phyloP scores from a whole-genome alignment of 1,140 invertebrate genomes.

The Drosophila prosaltans region DNA sequence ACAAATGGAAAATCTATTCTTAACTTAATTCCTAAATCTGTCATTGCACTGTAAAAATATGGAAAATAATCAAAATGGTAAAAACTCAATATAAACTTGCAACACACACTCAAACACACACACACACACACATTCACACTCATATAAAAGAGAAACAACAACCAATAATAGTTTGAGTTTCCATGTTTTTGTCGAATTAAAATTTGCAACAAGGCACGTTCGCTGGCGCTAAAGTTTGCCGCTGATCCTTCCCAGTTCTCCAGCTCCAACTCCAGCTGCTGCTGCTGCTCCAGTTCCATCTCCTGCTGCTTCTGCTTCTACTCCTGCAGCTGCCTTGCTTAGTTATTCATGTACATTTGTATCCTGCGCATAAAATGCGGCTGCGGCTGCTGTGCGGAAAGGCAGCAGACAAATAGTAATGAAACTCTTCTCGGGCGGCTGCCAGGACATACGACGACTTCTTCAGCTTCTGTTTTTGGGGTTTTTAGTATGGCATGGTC shows the following conservation, averaged over 20 bases:
- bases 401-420: constrained; percentile 82
- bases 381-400: constrained; percentile 82
- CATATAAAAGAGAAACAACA: constrained; percentile 49
- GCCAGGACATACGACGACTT: constrained; percentile 67
- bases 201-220: constrained; percentile 79
- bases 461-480: constrained; percentile 35
- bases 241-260: constrained; percentile 52
- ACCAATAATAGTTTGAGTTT: constrained; percentile 76
- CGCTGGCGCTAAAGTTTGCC: constrained; percentile 65
- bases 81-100: constrained; percentile 22
- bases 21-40: neutral
- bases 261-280: neutral
- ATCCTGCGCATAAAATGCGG: constrained; percentile 82
- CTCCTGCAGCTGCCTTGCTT: constrained; percentile 50
- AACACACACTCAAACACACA: constrained; percentile 16
- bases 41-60: neutral
- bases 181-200: constrained; percentile 80
- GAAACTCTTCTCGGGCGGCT: constrained; percentile 64
- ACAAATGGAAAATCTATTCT: neutral
- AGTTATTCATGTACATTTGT: constrained; percentile 81
- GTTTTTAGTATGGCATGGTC: constrained; percentile 7
- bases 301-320: neutral
- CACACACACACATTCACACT: constrained; percentile 3
- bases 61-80: constrained; percentile 10
- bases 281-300: neutral